Conservation (phyloP, 2,113 vertebrate species). For the Thamnaconus septentrionalis region DNA sequence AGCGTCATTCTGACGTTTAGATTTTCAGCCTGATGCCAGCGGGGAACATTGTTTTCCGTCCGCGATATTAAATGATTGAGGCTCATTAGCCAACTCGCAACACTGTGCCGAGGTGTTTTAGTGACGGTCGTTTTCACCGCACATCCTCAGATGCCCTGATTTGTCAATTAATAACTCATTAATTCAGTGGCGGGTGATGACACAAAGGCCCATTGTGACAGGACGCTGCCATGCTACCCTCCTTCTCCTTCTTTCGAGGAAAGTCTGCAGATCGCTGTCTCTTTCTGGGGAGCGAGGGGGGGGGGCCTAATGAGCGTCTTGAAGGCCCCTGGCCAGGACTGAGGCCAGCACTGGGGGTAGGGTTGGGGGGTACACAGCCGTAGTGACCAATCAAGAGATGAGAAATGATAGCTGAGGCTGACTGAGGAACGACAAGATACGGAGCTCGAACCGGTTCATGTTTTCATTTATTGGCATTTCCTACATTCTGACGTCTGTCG, state of each 20-base stretch:
- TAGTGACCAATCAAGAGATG: slow-evolving; percentile 47
- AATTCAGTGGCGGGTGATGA: slow-evolving; percentile 64
- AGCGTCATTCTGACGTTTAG: not conserved
- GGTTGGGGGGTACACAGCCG: slow-evolving; percentile 13
- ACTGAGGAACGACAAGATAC: slow-evolving; percentile 21
- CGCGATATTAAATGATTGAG: no score
- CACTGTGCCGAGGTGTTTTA: no score
- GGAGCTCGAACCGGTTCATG: not conserved
- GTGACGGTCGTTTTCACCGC: no score
- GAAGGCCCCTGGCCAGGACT: slow-evolving; percentile 45
- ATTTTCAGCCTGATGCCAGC: no score
- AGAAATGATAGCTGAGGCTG: slow-evolving; percentile 38
- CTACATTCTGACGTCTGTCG: no score
- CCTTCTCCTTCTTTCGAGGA: slow-evolving; percentile 65
- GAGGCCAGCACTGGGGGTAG: slow-evolving; percentile 34
- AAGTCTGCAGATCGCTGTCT: slow-evolving; percentile 51
- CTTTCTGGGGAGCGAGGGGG: not conserved
- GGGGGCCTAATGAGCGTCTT: slow-evolving; percentile 58
- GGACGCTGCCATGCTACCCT: slow-evolving; percentile 56
- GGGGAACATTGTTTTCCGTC: no score
- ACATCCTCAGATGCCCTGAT: no score
- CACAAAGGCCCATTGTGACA: slow-evolving; percentile 74
- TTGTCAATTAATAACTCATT: slow-evolving; percentile 29
- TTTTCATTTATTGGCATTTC: no score
- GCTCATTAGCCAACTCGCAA: no score